Conservation (phyloP, 2,888 invertebrate genomes). For the Campaea margaritaria region DNA sequence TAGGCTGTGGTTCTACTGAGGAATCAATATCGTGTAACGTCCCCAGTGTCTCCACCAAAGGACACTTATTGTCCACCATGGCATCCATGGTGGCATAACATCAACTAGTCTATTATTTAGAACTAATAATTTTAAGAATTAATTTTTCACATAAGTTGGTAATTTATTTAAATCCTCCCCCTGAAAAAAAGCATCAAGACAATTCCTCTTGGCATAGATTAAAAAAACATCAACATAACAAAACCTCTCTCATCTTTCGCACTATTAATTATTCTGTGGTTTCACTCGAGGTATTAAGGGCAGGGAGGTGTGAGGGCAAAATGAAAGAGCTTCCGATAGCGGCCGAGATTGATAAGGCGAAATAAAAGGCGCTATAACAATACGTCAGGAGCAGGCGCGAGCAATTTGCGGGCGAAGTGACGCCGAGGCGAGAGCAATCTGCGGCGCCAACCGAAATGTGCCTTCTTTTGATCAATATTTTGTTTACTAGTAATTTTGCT, state of each 20-base stretch:
- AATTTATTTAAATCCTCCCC: too few relatives aligned
- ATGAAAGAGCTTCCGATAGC: constrained; percentile 15
- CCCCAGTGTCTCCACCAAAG: too few relatives aligned
- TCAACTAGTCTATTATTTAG: too few relatives aligned
- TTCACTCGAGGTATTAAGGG: neutral
- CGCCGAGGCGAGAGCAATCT: constrained; percentile 10
- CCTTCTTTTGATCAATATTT: constrained; percentile 7
- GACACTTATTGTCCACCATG: too few relatives aligned
- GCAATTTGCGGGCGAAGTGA: constrained; percentile 31
- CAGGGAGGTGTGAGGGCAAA: constrained; percentile 16
- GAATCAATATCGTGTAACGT: too few relatives aligned
- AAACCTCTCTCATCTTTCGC: neutral
- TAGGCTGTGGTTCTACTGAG: too few relatives aligned
- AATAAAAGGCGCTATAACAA: constrained; percentile 40
- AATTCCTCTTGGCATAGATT: neutral
- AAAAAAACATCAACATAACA: constrained; percentile 1
- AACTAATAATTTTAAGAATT: too few relatives aligned
- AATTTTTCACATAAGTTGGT: too few relatives aligned
- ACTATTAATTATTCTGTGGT: too few relatives aligned
- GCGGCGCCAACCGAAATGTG: constrained; percentile 10
- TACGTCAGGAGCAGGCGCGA: constrained; percentile 37
- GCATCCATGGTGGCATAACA: too few relatives aligned
- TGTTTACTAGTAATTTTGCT: neutral
- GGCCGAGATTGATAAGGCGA: constrained; percentile 28
- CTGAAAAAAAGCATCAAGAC: neutral